phyloP scores from a whole-genome alignment of 2,113 vertebrate species.

The Varanus salvator region DNA sequence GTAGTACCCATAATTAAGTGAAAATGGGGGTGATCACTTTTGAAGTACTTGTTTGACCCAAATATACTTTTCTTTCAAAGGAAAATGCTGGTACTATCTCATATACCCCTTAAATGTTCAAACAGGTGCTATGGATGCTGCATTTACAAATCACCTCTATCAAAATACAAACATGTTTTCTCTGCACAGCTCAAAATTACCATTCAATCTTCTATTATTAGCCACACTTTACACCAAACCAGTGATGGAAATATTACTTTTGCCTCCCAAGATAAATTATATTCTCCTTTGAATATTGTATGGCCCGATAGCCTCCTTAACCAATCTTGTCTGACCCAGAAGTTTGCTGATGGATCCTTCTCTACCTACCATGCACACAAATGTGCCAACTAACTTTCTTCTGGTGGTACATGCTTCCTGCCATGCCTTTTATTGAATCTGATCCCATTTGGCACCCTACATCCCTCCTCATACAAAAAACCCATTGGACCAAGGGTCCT shows the following conservation, averaged over 20 bases:
- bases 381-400: background rate
- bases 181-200: background rate
- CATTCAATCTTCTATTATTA: background rate
- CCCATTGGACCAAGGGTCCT: background rate
- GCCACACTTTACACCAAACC: background rate
- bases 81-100: background rate
- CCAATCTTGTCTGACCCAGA: background rate
- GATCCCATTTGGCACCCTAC: background rate
- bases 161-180: background rate
- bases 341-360: background rate
- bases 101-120: background rate
- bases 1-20: background rate
- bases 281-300: background rate
- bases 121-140: background rate
- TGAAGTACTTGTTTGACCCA: background rate
- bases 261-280: background rate
- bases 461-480: background rate
- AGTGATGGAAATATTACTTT: background rate
- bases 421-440: background rate
- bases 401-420: background rate
- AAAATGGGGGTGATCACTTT: background rate
- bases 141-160: background rate
- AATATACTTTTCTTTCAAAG: background rate
- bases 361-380: background rate
- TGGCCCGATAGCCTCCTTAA: background rate